Evolutionary conservation across 2,888 invertebrate genomes (phyloP).

Genomic region (Rotaria sp.): DNA sequence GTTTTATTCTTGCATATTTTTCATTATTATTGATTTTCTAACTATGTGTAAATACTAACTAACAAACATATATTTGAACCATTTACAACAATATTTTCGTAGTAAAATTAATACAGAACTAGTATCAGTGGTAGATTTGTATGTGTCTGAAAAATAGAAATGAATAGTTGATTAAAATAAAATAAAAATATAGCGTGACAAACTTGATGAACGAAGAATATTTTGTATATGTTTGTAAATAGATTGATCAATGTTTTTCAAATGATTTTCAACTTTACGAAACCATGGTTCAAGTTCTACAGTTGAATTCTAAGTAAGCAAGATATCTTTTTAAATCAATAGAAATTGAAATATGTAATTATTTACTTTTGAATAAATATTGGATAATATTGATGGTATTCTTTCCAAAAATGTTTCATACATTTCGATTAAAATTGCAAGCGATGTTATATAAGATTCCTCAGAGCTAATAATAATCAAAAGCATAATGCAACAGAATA

Average conservation of each 20-base stretch:
- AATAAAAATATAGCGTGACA: not conserved
- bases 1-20: too few relatives aligned
- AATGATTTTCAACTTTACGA: conserved; percentile 1
- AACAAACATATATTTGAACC: not conserved
- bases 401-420: conserved; percentile 48
- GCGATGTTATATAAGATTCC: conserved; percentile 49
- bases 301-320: not conserved
- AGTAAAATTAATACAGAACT: not conserved
- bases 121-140: too few relatives aligned
- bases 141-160: not conserved
- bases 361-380: not conserved
- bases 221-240: not conserved
- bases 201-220: not conserved
- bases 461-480: conserved; percentile 46
- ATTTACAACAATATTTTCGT: not conserved
- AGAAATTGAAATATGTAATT: not conserved
- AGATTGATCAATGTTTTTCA: not conserved
- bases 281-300: conserved; percentile 15
- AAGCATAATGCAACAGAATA: not conserved
- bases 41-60: not conserved
- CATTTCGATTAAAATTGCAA: conserved; percentile 52
- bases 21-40: too few relatives aligned
- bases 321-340: not conserved
- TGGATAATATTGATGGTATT: not conserved
- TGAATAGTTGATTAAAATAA: too few relatives aligned